Percentiles rank a stretch among this genome's conserved stretches.
Evolutionary conservation across 2,797 vertebrate genomes (phyloP).

Genomic region (Eulemur rubriventer): DNA sequence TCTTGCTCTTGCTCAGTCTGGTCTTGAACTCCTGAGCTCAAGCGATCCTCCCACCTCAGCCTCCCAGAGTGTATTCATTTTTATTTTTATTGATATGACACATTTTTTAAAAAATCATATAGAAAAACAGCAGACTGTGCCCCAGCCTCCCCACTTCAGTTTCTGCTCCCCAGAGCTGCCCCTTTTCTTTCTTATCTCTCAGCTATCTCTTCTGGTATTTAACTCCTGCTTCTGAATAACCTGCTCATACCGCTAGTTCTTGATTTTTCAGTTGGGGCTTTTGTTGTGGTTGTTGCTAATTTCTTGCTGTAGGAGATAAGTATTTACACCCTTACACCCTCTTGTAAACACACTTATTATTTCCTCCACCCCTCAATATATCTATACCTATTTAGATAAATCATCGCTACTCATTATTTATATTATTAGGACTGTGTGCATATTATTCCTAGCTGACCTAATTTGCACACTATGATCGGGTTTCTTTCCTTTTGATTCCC

Average conservation of each 20-base stretch:
- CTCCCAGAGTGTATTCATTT: background rate
- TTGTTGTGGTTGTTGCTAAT: conserved; percentile 9
- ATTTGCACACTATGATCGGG: background rate
- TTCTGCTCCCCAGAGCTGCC: background rate
- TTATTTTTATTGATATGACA: background rate
- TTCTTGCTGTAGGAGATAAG: background rate
- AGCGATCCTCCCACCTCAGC: background rate
- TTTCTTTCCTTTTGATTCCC: conserved; percentile 36
- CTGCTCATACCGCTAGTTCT: background rate
- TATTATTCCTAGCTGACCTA: background rate
- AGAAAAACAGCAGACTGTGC: background rate
- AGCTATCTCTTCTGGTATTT: background rate
- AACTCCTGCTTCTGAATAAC: conserved; percentile 15
- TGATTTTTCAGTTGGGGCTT: background rate
- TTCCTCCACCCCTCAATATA: background rate
- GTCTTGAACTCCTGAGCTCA: background rate
- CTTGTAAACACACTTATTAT: background rate
- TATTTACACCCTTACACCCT: background rate
- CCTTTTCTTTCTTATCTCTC: background rate
- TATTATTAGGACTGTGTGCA: background rate
- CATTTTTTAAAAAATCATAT: background rate
- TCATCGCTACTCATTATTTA: background rate
- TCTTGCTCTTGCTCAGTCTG: no score
- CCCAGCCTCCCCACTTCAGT: background rate
- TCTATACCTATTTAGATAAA: background rate